phyloP scores from a whole-genome alignment of 2,113 vertebrate species.

The Epinephelus moara region DNA sequence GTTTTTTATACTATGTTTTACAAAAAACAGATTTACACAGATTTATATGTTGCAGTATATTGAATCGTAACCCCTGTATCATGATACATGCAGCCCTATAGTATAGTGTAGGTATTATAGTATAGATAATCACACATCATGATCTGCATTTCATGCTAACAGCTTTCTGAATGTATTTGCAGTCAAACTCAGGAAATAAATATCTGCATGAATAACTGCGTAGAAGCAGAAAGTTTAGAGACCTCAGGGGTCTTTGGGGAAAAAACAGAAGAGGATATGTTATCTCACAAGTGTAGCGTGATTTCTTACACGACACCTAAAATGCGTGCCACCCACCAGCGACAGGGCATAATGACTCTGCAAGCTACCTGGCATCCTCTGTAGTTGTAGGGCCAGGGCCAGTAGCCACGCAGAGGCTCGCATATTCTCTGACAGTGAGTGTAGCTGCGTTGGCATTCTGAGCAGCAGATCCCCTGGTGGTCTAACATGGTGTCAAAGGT shows the following conservation, averaged over 20 bases:
- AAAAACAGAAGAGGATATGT: neutral
- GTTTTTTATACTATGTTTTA: too few relatives aligned
- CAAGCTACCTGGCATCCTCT: slow-evolving; percentile 92
- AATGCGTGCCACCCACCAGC: slow-evolving; percentile 97
- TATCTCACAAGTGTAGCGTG: slow-evolving; percentile 1
- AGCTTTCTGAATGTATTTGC: slow-evolving; percentile 48
- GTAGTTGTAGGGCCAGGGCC: slow-evolving; percentile 93
- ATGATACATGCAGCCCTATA: too few relatives aligned
- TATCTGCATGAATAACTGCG: slow-evolving; percentile 36
- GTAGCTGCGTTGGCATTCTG: slow-evolving; percentile 92
- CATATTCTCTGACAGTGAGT: slow-evolving; percentile 94
- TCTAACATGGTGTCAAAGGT: slow-evolving; percentile 95
- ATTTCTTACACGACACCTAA: slow-evolving; percentile 88
- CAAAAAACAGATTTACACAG: too few relatives aligned
- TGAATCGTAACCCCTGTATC: too few relatives aligned
- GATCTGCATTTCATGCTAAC: slow-evolving; percentile 36
- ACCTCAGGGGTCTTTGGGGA: slow-evolving; percentile 4
- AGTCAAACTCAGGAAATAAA: slow-evolving; percentile 53
- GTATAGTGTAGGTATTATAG: neutral
- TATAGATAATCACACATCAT: slow-evolving; percentile 31
- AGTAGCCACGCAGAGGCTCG: slow-evolving; percentile 90
- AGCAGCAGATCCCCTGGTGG: slow-evolving; percentile 93
- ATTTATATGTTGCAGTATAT: too few relatives aligned
- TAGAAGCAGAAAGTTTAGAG: slow-evolving; percentile 32
- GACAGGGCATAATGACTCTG: slow-evolving; percentile 94